Conservation (phyloP, 2,797 vertebrate genomes). For the Enteromius unitaeniatus region DNA sequence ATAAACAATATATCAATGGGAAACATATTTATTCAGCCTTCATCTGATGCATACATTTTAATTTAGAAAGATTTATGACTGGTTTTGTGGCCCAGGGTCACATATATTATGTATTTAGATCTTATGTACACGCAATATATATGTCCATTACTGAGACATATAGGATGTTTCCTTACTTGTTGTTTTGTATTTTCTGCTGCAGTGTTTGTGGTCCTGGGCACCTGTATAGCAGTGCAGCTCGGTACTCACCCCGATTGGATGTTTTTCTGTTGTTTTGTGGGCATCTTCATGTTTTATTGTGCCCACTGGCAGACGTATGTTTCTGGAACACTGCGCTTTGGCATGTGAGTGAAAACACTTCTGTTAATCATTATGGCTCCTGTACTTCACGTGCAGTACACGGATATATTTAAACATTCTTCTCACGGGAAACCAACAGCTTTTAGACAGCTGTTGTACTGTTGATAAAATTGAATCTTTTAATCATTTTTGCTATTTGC, state of each 20-base stretch:
- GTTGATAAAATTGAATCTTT: slow-evolving; percentile 67
- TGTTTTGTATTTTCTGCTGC: slow-evolving; percentile 35
- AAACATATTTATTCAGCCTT: no score
- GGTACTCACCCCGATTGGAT: slow-evolving; percentile 91
- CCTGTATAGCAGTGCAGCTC: slow-evolving; percentile 86
- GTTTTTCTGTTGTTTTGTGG: slow-evolving; percentile 92
- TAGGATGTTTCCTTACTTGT: no score
- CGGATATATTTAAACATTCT: neutral
- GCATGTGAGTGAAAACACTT: slow-evolving; percentile 84
- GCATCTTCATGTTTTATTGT: slow-evolving; percentile 91
- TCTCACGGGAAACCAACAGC: neutral
- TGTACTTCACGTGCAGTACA: neutral
- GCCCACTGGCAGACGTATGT: slow-evolving; percentile 92
- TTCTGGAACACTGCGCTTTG: slow-evolving; percentile 87
- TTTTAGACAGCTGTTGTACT: slow-evolving; percentile 8
- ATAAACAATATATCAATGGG: no score
- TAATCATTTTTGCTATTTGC: slow-evolving; percentile 70
- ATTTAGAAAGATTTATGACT: no score
- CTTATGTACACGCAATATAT: neutral
- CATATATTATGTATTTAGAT: no score
- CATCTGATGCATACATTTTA: no score
- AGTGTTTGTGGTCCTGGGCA: slow-evolving; percentile 91
- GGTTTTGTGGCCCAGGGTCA: no score
- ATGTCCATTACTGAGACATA: neutral
- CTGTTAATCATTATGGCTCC: neutral